Evolutionary conservation across 2,113 vertebrate genomes (phyloP).

Genomic region (Actenoides hombroni): DNA sequence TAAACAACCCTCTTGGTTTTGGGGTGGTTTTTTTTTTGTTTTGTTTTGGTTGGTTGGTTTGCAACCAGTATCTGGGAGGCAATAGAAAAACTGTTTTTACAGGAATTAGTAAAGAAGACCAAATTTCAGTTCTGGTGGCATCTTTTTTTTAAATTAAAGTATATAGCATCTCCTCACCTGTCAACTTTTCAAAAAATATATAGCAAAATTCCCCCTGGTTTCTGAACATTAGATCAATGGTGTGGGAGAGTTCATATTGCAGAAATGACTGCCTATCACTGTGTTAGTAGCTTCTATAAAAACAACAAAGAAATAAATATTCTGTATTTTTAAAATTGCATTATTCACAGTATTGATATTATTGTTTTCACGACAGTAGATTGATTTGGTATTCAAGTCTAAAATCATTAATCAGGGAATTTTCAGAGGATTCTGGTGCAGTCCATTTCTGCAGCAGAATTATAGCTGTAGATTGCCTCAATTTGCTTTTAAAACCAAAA

Average conservation of each 20-base stretch:
- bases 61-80: not conserved
- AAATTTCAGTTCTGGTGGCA: not conserved
- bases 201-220: not conserved
- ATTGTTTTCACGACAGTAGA: not conserved
- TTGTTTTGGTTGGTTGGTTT: too few relatives aligned
- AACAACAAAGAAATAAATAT: not conserved
- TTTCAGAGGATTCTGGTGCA: not conserved
- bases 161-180: not conserved
- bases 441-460: not conserved
- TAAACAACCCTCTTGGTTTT: not conserved
- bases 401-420: not conserved
- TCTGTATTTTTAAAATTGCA: rapidly evolving
- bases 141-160: not conserved
- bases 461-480: not conserved
- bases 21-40: not conserved
- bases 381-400: not conserved
- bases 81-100: not conserved
- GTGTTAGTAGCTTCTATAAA: not conserved
- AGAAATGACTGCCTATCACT: not conserved
- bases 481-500: not conserved
- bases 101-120: not conserved
- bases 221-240: not conserved
- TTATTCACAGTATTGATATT: not conserved
- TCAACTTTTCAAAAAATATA: not conserved
- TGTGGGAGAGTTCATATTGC: not conserved